Conservation (phyloP, 2,888 invertebrate genomes). For the Andricus quercusramuli region DNA sequence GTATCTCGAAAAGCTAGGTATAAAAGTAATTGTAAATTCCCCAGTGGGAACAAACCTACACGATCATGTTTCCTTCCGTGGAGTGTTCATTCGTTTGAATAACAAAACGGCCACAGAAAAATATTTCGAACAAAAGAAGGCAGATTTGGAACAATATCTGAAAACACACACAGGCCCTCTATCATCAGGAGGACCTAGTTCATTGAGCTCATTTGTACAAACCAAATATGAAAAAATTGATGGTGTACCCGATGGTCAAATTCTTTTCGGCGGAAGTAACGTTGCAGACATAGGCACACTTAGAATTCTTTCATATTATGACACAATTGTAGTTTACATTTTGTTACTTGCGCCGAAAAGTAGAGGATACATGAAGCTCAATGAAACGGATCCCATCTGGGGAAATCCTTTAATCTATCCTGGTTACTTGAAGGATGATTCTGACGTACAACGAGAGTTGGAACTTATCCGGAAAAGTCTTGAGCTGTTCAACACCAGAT, state of each 20-base stretch:
- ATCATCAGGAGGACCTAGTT: slow-evolving; percentile 79
- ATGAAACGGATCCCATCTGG: too few relatives aligned
- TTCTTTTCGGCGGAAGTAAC: background rate
- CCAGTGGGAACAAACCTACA: slow-evolving; percentile 91
- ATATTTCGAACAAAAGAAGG: slow-evolving; percentile 65
- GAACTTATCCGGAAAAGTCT: background rate
- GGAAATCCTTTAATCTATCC: too few relatives aligned
- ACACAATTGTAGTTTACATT: slow-evolving; percentile 44
- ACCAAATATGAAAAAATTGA: slow-evolving; percentile 79
- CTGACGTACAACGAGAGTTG: background rate
- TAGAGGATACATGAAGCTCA: too few relatives aligned
- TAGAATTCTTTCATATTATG: slow-evolving; percentile 79
- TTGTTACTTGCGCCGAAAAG: too few relatives aligned
- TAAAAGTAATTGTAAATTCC: slow-evolving; percentile 85
- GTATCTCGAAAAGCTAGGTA: slow-evolving; percentile 85
- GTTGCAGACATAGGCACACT: slow-evolving; percentile 87
- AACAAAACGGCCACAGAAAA: slow-evolving; percentile 65
- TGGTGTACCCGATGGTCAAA: slow-evolving; percentile 83
- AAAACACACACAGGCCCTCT: slow-evolving; percentile 79
- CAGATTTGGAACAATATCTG: slow-evolving; percentile 79
- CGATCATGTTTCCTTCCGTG: slow-evolving; percentile 85
- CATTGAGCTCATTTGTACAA: slow-evolving; percentile 82
- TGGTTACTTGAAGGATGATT: background rate
- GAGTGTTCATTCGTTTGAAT: slow-evolving; percentile 72
- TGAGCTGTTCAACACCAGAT: background rate